These are phyloP conservation scores for Paramuricea clavata DNA, from an alignment of 92 coral and sea anemone genomes.

Conservation along the genomic window DNA sequence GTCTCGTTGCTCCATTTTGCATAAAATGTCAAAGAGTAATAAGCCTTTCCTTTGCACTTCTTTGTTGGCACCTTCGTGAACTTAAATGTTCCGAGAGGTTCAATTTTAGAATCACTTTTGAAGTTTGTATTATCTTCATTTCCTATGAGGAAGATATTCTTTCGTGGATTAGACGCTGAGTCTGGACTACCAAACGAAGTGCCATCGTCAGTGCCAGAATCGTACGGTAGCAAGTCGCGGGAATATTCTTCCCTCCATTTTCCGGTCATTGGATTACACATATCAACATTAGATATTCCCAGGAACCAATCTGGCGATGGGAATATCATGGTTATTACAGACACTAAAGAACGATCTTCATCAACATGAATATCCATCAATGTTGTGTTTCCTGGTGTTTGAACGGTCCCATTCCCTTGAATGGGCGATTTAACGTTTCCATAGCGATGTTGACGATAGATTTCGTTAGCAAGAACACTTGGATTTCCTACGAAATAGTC, in stretches of 20 bases:
- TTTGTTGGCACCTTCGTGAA: not conserved
- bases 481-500: not conserved
- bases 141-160: constrained; percentile 14
- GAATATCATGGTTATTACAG: constrained; percentile 11
- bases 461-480: constrained; percentile 10
- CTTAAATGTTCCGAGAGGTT: not conserved
- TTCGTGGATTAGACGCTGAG: not conserved
- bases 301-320: constrained; percentile 37
- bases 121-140: not conserved
- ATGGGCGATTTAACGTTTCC: not conserved
- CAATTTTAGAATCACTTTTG: not conserved
- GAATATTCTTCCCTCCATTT: constrained; percentile 2
- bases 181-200: constrained; percentile 9
- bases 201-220: constrained; percentile 55
- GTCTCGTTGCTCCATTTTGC: constrained; percentile 59
- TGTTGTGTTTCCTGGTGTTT: constrained; percentile 5
- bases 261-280: constrained; percentile 39
- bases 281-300: constrained; percentile 41
- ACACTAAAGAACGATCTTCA: constrained; percentile 28
- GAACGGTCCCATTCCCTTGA: not conserved
- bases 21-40: constrained; percentile 54
- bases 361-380: constrained; percentile 20
- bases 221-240: constrained; percentile 41
- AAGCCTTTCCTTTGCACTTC: constrained; percentile 60
- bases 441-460: constrained; percentile 19